These are phyloP conservation scores for Dunckerocampus dactyliophorus DNA, from an alignment of 2,113 vertebrate genomes.

Conservation along the genomic window DNA sequence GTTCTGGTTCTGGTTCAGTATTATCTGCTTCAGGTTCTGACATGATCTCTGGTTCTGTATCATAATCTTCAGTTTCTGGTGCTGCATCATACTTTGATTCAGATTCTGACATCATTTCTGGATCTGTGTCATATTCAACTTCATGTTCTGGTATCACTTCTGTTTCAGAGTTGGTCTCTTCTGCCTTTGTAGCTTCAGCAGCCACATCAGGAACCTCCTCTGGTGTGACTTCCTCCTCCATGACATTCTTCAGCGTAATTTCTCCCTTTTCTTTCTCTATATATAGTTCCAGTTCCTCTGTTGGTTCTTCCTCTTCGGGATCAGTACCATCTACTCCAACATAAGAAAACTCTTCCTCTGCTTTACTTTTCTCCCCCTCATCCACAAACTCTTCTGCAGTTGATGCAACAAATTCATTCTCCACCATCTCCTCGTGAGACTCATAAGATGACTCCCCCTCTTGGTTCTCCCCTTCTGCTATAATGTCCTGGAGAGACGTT, in stretches of 20 bases:
- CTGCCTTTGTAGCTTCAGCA: constrained; percentile 10
- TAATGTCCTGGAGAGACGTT: background rate
- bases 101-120: constrained; percentile 1
- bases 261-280: constrained; percentile 11
- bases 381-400: constrained; percentile 7
- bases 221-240: constrained; percentile 2
- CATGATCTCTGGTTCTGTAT: background rate
- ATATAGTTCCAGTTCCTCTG: constrained; percentile 14
- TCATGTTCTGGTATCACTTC: constrained; percentile 6
- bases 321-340: constrained; percentile 7
- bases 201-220: background rate
- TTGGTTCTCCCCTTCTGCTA: constrained; percentile 20
- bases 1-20: constrained; percentile 5
- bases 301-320: constrained; percentile 11
- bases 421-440: constrained; percentile 9
- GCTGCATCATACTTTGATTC: constrained; percentile 8
- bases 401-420: background rate
- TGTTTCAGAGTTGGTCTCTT: background rate
- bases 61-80: constrained; percentile 4
- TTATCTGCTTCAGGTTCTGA: constrained; percentile 1
- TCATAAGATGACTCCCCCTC: constrained; percentile 24
- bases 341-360: constrained; percentile 9
- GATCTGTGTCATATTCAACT: constrained; percentile 3
- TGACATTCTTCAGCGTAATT: background rate
- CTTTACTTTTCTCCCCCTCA: constrained; percentile 8